Percentiles rank a stretch among this genome's conserved stretches.
Conservation (phyloP, 2,113 vertebrate genomes). For the Morone chrysops region DNA sequence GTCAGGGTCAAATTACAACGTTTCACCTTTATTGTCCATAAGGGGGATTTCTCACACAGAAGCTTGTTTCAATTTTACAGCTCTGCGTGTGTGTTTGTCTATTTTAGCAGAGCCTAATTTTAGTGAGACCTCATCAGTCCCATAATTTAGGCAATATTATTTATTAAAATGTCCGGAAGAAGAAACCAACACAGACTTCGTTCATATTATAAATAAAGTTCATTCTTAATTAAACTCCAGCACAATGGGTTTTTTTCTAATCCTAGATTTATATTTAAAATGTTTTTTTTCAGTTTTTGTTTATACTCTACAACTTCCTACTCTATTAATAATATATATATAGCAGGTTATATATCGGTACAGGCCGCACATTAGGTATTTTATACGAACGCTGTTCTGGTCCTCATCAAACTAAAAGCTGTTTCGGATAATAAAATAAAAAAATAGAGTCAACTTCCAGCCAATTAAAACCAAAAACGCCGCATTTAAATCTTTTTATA, state of each 20-base stretch:
- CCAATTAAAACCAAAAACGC: not conserved
- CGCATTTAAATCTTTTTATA: not conserved
- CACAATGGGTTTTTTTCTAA: not conserved
- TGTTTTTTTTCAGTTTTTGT: not conserved
- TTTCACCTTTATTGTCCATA: not conserved
- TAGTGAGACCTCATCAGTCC: not conserved
- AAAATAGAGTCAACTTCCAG: not conserved
- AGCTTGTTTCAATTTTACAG: not conserved
- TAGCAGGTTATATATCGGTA: not conserved
- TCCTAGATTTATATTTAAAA: not conserved
- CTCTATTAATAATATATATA: not conserved
- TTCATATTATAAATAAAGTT: not conserved
- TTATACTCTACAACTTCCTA: not conserved
- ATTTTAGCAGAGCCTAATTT: not conserved
- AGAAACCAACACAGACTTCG: not conserved
- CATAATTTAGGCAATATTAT: not conserved
- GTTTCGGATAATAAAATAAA: not conserved
- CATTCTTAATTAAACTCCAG: not conserved
- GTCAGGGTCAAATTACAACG: not conserved
- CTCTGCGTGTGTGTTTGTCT: slow-evolving; percentile 1
- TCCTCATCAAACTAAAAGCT: not conserved
- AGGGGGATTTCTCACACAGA: not conserved
- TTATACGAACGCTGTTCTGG: no score
- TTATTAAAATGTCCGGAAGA: not conserved
- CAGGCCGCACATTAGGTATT: not conserved